Base-by-base conservation (phyloP, 2,113 vertebrate species). In the Protomyctophum bolini region DNA sequence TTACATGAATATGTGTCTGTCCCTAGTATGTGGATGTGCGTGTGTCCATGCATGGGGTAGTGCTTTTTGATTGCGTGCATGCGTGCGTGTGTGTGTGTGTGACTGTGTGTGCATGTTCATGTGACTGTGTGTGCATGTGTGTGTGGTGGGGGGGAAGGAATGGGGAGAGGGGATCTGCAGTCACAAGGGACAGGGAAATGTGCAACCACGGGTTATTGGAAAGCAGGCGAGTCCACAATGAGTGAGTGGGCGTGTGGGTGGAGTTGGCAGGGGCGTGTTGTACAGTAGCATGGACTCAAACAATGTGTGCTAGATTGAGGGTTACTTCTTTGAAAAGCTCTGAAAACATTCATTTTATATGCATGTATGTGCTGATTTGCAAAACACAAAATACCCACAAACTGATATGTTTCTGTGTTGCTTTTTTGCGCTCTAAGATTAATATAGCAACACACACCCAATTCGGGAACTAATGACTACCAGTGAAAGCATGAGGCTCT, bases 131-230 rank as follows among this genome's bases (percentile, higher is more conserved):
- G 8, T 1, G 10, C 64, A 51, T 52, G 46, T 48, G 8, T 7
- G 12, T 61, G 15, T 58, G 65, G 45, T 60, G 45, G 66, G 59
- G 59, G 70, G 62, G 72, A 58, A 62, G 75, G 45, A 68, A 62
- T 59, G 68, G 62, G 72, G 62, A 62, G 72, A 21, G 67, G 48
- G 10, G 72, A 12, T 41, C 33, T 49, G 59, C 2, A 67, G 68
- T 80, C 83, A 82, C 76, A 73, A 72, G 80, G 77, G 78, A 81
- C 47, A 54, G 15, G 73, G 47, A 57, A 61, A 75, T 75, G 57
- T 70, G 60, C 58, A 57, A 11, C 12, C 9, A 28, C 9, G 47
- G 57, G 3, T 41, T 41, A 41, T 41, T 41, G 33, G 33, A 41
- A 41, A 51, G 72, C 33, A 71, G 65, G 3, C 67, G 61, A 41